phyloP scores from a whole-genome alignment of 2,797 vertebrate genomes.

The Prionace glauca region DNA sequence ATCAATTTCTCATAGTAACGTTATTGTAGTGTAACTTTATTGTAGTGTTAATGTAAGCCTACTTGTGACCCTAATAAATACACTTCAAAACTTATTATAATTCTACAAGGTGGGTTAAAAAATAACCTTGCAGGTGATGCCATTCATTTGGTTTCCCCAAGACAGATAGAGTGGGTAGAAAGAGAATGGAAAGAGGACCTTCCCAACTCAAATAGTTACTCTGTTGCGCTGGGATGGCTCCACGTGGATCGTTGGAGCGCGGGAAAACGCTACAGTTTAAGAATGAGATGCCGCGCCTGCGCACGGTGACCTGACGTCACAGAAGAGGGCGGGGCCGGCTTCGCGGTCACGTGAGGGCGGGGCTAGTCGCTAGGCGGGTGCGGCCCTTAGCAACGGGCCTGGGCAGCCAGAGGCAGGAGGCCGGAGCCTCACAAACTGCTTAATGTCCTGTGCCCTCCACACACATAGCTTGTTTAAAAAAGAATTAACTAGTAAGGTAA shows the following conservation, averaged over 20 bases:
- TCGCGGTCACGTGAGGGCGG: neutral
- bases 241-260: neutral
- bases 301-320: neutral
- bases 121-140: neutral
- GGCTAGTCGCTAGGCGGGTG: neutral
- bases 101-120: too few relatives aligned
- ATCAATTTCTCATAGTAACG: too few relatives aligned
- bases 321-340: neutral
- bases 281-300: neutral
- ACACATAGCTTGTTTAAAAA: neutral
- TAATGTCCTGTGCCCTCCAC: neutral
- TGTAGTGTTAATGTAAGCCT: too few relatives aligned
- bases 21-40: too few relatives aligned
- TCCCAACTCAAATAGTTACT: neutral
- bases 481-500: neutral
- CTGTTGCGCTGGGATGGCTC: neutral
- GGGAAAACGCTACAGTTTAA: neutral
- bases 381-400: slow-evolving; percentile 26
- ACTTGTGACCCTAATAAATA: too few relatives aligned
- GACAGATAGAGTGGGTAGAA: neutral
- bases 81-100: too few relatives aligned
- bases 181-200: neutral
- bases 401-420: neutral
- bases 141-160: neutral
- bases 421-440: neutral